Evolutionary conservation across 2,113 vertebrate genomes (phyloP).

Genomic region (Notiomystis cincta): DNA sequence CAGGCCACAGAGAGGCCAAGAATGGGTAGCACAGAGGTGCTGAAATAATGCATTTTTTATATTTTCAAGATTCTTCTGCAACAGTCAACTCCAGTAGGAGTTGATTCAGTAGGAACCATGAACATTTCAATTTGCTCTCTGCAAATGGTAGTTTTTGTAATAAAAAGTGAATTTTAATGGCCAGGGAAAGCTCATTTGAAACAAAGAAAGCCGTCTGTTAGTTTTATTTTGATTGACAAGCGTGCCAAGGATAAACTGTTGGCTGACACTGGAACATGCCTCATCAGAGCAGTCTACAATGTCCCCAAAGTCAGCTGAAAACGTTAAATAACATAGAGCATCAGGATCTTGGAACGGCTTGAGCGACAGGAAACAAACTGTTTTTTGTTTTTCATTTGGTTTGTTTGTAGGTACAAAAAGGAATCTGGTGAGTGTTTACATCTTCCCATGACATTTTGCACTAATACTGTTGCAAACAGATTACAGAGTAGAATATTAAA

Average conservation of each 20-base stretch:
- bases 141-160: conserved; percentile 8
- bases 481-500: conserved; percentile 73
- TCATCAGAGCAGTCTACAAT: conserved; percentile 40
- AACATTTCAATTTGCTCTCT: conserved; percentile 26
- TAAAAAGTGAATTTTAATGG: conserved; percentile 49
- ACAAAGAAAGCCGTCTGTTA: conserved; percentile 46
- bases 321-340: conserved; percentile 42
- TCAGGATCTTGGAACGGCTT: conserved; percentile 50
- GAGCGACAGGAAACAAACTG: conserved; percentile 47
- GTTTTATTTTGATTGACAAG: conserved; percentile 62
- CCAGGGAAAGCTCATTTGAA: conserved; percentile 35
- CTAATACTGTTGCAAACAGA: conserved; percentile 71
- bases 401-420: conserved; percentile 74
- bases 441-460: conserved; percentile 77
- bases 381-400: conserved; percentile 50
- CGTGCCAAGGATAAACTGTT: conserved; percentile 29
- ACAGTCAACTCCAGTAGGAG: background rate
- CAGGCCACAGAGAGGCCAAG: background rate
- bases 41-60: background rate
- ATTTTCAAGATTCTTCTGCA: background rate
- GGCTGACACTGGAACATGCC: conserved; percentile 48
- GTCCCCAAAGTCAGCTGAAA: conserved; percentile 42
- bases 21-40: background rate
- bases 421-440: conserved; percentile 70
- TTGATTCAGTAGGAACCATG: background rate